Conservation (phyloP, 2,888 invertebrate genomes). For the Ectemnius lituratus region DNA sequence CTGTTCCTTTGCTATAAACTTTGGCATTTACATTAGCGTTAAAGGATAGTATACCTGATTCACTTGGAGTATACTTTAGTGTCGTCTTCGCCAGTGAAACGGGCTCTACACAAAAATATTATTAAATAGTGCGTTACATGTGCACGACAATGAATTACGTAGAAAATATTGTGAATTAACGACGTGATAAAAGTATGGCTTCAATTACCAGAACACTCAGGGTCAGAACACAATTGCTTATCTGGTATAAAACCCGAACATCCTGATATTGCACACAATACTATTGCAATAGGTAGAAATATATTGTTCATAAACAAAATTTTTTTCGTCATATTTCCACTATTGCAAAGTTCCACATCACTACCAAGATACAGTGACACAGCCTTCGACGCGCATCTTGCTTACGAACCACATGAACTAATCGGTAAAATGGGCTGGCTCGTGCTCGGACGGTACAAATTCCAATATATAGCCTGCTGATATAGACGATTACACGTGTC, state of each 20-base stretch:
- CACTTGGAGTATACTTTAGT: constrained; percentile 80
- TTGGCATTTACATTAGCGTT: constrained; percentile 80
- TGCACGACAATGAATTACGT: constrained; percentile 6
- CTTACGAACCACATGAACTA: constrained; percentile 23
- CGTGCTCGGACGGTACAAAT: constrained; percentile 1
- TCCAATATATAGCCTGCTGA: too few relatives aligned
- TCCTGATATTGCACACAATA: constrained; percentile 59
- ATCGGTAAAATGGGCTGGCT: neutral
- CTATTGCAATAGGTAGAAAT: constrained; percentile 61
- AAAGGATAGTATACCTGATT: constrained; percentile 82
- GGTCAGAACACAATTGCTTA: constrained; percentile 85
- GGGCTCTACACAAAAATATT: constrained; percentile 78
- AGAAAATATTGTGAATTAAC: constrained; percentile 68
- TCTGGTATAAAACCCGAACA: constrained; percentile 79
- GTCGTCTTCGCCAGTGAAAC: constrained; percentile 83
- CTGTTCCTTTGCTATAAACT: constrained; percentile 86
- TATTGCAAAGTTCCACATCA: constrained; percentile 75
- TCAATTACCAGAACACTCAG: constrained; percentile 83
- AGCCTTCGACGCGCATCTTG: constrained; percentile 55
- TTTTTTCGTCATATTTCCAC: constrained; percentile 71
- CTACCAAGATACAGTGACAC: constrained; percentile 62
- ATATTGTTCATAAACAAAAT: constrained; percentile 60
- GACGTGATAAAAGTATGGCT: constrained; percentile 70
- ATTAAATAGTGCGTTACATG: constrained; percentile 21
- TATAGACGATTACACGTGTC: too few relatives aligned